phyloP scores from a whole-genome alignment of 1,140 invertebrate species.

The honey bee (Apis mellifera) region DNA sequence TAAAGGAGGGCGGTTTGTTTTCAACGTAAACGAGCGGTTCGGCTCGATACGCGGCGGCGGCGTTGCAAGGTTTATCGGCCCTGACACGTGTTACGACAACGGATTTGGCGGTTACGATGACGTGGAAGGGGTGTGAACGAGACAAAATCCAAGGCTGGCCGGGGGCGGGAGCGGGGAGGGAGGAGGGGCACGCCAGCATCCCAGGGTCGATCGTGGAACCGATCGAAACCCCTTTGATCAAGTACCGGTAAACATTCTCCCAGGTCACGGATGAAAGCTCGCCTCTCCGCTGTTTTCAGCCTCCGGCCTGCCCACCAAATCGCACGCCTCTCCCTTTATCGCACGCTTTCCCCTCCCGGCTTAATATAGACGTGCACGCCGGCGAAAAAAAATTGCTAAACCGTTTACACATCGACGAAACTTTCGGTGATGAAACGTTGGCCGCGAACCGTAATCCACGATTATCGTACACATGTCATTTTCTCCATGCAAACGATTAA shows the following conservation, averaged over 20 bases:
- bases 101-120: slow-evolving; percentile 15
- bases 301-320: slow-evolving; percentile 48
- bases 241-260: slow-evolving; percentile 72
- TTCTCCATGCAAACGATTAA: too few relatives aligned
- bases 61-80: slow-evolving; percentile 44
- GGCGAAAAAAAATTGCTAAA: slow-evolving; percentile 37
- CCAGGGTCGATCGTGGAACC: slow-evolving; percentile 30
- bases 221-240: slow-evolving; percentile 71
- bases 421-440: neutral
- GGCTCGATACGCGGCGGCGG: slow-evolving; percentile 8
- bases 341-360: slow-evolving; percentile 13
- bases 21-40: slow-evolving; percentile 1
- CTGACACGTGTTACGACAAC: slow-evolving; percentile 41
- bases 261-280: slow-evolving; percentile 72
- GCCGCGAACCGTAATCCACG: slow-evolving; percentile 22
- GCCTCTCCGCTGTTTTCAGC: slow-evolving; percentile 56
- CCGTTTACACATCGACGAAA: slow-evolving; percentile 14
- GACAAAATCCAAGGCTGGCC: slow-evolving; percentile 33
- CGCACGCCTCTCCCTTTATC: slow-evolving; percentile 25
- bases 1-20: slow-evolving; percentile 10
- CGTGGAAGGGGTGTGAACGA: slow-evolving; percentile 33
- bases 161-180: neutral
- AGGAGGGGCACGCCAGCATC: slow-evolving; percentile 6
- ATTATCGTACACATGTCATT: neutral
- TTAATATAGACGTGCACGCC: slow-evolving; percentile 39